These are phyloP conservation scores for Dicycla oo DNA, from an alignment of 2,888 invertebrate genomes.

Conservation along the genomic window DNA sequence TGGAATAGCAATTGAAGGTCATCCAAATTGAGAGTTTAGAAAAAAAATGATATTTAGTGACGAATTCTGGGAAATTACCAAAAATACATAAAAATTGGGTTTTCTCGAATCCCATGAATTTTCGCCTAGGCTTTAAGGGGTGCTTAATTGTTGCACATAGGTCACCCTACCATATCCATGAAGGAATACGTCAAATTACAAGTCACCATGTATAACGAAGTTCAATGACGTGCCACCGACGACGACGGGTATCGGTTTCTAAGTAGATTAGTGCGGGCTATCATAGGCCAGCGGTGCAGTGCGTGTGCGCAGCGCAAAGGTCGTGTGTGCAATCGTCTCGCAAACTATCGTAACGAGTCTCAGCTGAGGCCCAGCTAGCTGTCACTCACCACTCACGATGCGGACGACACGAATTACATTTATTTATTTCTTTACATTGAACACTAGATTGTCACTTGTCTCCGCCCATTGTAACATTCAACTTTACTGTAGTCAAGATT, in stretches of 20 bases:
- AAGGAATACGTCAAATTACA: too few relatives aligned
- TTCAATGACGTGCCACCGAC: conserved; percentile 72
- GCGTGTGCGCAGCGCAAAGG: conserved; percentile 79
- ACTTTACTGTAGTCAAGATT: conserved; percentile 15
- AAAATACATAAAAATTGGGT: too few relatives aligned
- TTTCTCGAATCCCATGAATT: too few relatives aligned
- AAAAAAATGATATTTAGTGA: too few relatives aligned
- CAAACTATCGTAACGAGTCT: conserved; percentile 66
- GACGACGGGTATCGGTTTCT: conserved; percentile 69
- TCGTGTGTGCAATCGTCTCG: conserved; percentile 73
- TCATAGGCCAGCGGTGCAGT: conserved; percentile 73
- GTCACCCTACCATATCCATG: too few relatives aligned
- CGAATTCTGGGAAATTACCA: too few relatives aligned
- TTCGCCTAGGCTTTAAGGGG: too few relatives aligned
- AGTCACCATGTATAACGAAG: conserved; percentile 66
- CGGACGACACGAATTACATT: conserved; percentile 63
- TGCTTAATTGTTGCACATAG: too few relatives aligned
- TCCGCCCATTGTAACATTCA: conserved; percentile 16
- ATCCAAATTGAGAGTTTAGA: too few relatives aligned
- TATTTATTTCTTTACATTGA: conserved; percentile 61
- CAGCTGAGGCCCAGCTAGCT: conserved; percentile 61
- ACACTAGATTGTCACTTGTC: conserved; percentile 58
- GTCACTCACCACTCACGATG: conserved; percentile 69
- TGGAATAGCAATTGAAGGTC: too few relatives aligned
- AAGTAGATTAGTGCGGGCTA: conserved; percentile 82